These are phyloP conservation scores for Phaethornis superciliosus DNA, from an alignment of 2,113 vertebrate genomes.

Conservation along the genomic window DNA sequence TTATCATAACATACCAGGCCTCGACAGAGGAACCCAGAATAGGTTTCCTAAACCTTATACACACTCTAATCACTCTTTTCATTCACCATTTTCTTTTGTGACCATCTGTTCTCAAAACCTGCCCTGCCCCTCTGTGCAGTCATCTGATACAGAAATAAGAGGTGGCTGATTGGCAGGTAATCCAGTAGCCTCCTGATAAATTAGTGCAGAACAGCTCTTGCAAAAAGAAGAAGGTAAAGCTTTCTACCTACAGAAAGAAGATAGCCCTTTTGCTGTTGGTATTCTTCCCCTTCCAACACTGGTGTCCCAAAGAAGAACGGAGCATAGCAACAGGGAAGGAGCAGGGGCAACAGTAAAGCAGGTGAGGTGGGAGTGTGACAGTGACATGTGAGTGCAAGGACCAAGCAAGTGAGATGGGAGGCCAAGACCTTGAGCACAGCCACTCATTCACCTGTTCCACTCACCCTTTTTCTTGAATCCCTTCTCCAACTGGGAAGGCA, in stretches of 20 bases:
- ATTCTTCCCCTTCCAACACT: neutral
- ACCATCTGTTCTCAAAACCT: neutral
- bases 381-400: neutral
- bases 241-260: neutral
- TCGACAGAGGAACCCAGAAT: neutral
- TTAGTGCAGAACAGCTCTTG: neutral
- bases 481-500: neutral
- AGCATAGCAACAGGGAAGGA: neutral
- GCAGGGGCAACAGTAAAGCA: neutral
- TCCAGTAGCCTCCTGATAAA: too few species aligned
- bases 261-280: neutral
- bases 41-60: neutral
- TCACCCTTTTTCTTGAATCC: neutral
- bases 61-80: neutral
- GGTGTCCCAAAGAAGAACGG: neutral
- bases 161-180: neutral
- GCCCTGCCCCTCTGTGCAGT: neutral
- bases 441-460: neutral
- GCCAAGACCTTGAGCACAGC: neutral
- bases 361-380: neutral
- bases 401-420: neutral
- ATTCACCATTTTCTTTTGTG: neutral
- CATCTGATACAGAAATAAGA: neutral
- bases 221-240: neutral
- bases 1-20: neutral